Base-by-base conservation (phyloP, 64 coral and sea anemone species). In the Montipora efflorescens region DNA sequence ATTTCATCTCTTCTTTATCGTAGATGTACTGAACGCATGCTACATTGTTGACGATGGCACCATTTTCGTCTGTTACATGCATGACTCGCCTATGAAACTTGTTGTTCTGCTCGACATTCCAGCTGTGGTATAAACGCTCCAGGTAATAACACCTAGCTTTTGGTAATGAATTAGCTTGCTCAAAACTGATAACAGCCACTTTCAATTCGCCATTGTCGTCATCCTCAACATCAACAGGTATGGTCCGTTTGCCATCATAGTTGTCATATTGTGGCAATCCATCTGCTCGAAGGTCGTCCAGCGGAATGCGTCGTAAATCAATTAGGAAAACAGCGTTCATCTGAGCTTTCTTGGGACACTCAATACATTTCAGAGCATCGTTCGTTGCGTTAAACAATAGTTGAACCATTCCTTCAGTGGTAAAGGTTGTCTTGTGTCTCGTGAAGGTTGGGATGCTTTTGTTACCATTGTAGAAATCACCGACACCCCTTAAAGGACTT, bases 271-370 rank as follows among this genome's bases (percentile, higher is more conserved):
- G 79, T 16, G 79, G 79, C 47, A 81, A 59, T 53, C 79, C 79
- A n/a, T 81, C 79, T 4, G 79, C 79, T 59, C 20, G 47, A 25
- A 81, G 79, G 49, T 81, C 79, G 12, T 81, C 79, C 18, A 81
- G 22, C 22, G 22, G 22, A 23, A 23, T 23, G 22, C 22, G 22
- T 81, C 47, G 79, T 59, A 81, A 52, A 81, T 81, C 79, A 59
- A 81, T 81, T 15, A 81, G 47, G 14, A 81, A 81, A 4, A 81
- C 79, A 0, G 79, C 79, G 55, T 81, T 81, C 47, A 81, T 81
- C 47, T 81, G 79, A 4, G 7, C 46, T 4, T 81, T 16, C 79
- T 81, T 50, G 8, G 79, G 79, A 81, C 12, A 14, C 55, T 81
- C n/a, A 8, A 15, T 50, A 52, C 79, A 81, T 9, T 81, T 81